Evolutionary conservation across 1,140 invertebrate genomes (phyloP).

Genomic region (Himalopsyche phryganea): DNA sequence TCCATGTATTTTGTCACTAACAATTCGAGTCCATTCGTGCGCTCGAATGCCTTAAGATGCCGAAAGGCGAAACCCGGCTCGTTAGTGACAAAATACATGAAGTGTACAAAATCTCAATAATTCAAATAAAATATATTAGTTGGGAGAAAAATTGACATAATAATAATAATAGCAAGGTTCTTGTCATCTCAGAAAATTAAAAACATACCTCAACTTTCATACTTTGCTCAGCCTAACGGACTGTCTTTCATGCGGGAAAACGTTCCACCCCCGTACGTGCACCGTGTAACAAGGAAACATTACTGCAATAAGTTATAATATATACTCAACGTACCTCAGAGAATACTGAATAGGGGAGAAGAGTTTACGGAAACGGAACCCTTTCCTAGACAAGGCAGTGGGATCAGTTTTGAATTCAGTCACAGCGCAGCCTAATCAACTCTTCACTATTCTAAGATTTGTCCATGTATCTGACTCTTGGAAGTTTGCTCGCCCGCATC

Average conservation of each 20-base stretch:
- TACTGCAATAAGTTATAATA: constrained; percentile 35
- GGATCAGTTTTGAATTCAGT: constrained; percentile 12
- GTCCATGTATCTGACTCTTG: not conserved
- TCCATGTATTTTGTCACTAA: too few relatives aligned
- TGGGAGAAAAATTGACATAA: too few relatives aligned
- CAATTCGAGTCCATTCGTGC: too few relatives aligned
- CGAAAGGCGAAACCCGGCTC: too few relatives aligned
- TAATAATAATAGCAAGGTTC: too few relatives aligned
- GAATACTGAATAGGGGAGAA: constrained; percentile 17
- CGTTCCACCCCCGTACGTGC: constrained; percentile 17
- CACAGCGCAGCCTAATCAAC: constrained; percentile 16
- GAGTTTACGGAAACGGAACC: not conserved
- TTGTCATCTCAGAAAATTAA: too few relatives aligned
- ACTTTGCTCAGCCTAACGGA: not conserved
- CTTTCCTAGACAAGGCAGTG: not conserved
- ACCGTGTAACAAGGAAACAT: constrained; percentile 33
- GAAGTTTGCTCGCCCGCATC: too few relatives aligned
- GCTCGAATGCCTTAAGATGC: too few relatives aligned
- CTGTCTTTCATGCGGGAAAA: constrained; percentile 4
- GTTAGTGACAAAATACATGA: too few relatives aligned
- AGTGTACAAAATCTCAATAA: too few relatives aligned
- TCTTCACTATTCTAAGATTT: constrained; percentile 18
- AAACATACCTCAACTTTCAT: too few relatives aligned
- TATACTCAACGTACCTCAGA: constrained; percentile 21
- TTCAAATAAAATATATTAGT: too few relatives aligned